phyloP scores from a whole-genome alignment of 2,888 invertebrate species.

The Stramonita haemastoma region DNA sequence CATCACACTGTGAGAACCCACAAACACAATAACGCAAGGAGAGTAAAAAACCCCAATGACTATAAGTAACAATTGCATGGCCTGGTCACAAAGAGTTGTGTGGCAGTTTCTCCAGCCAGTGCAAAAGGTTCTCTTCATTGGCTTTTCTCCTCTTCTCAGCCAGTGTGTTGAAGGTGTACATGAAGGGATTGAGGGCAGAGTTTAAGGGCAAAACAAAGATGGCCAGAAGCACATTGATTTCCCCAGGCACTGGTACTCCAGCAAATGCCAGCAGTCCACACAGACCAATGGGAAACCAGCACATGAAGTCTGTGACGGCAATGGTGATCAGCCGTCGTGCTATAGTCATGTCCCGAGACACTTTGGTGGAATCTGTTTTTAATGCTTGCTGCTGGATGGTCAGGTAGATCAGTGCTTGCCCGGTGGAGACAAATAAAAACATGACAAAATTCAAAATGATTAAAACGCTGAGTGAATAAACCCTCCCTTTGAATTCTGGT shows the following conservation, averaged over 20 bases:
- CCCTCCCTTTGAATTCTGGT: constrained; percentile 72
- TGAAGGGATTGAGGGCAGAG: constrained; percentile 24
- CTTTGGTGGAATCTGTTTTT: background rate
- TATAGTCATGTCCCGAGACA: constrained; percentile 5
- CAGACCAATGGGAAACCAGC: constrained; percentile 31
- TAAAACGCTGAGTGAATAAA: constrained; percentile 72
- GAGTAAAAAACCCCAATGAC: no score
- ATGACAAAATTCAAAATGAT: constrained; percentile 69
- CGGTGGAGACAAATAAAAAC: constrained; percentile 71
- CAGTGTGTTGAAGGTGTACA: constrained; percentile 20
- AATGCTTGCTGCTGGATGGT: constrained; percentile 48
- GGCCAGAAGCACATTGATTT: background rate
- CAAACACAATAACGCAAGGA: no score
- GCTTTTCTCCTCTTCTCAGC: background rate
- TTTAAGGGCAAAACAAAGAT: constrained; percentile 15
- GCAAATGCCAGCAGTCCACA: background rate
- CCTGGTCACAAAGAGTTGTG: no score
- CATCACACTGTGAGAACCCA: no score
- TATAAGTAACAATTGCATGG: no score
- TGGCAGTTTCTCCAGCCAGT: background rate
- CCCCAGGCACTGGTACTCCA: background rate
- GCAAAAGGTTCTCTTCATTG: background rate
- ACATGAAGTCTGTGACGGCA: constrained; percentile 14
- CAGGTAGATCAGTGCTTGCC: constrained; percentile 72
- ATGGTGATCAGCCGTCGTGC: constrained; percentile 17